phyloP scores from a whole-genome alignment of 1,140 invertebrate species.

The Eulimnadia texana region DNA sequence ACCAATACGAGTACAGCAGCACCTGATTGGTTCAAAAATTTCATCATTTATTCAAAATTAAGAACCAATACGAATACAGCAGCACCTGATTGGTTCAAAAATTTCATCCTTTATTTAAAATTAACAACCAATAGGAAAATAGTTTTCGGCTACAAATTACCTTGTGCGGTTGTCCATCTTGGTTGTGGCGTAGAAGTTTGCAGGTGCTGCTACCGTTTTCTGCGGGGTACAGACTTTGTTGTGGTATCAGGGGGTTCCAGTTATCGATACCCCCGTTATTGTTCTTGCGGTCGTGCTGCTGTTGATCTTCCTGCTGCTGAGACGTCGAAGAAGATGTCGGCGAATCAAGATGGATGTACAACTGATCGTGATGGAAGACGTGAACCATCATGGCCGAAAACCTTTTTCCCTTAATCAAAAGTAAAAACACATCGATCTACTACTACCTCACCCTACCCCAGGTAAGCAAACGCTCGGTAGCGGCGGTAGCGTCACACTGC shows the following conservation, averaged over 20 bases:
- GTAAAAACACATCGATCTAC: no score
- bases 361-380: not conserved
- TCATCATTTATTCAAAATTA: no score
- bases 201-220: not conserved
- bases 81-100: no score
- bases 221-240: not conserved
- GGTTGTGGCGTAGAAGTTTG: not conserved
- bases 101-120: no score
- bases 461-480: not conserved
- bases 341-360: not conserved
- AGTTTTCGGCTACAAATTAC: slow-evolving; percentile 26
- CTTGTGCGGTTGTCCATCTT: not conserved
- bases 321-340: not conserved
- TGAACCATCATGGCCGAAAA: not conserved
- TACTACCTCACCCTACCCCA: not conserved
- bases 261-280: not conserved
- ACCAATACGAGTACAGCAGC: not conserved
- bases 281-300: not conserved
- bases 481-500: not conserved
- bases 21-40: no score
- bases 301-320: not conserved
- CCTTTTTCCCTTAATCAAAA: no score
- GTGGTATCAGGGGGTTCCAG: not conserved
- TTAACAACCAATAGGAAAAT: no score
- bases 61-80: no score